These are phyloP conservation scores for Drosophila asahinai DNA, from an alignment of 1,140 invertebrate species.

Conservation along the genomic window DNA sequence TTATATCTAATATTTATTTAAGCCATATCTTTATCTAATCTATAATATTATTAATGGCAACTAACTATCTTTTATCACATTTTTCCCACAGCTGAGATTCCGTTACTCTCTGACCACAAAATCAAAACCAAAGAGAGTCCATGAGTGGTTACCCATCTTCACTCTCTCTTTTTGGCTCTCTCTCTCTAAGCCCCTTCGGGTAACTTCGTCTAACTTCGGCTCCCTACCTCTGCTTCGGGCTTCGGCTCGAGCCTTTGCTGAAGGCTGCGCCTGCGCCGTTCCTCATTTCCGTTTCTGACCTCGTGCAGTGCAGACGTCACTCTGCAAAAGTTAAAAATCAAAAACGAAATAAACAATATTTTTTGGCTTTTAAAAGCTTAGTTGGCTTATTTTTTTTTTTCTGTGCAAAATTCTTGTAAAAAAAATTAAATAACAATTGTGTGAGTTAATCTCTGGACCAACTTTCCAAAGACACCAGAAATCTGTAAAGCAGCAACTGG, in stretches of 20 bases:
- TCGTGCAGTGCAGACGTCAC: constrained; percentile 58
- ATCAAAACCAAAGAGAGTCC: constrained; percentile 22
- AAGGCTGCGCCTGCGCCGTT: constrained; percentile 32
- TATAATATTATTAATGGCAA: neutral
- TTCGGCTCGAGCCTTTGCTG: constrained; percentile 31
- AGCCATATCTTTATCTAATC: constrained; percentile 14
- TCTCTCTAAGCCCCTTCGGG: constrained; percentile 13
- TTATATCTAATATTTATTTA: no score
- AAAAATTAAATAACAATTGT: neutral
- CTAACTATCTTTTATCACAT: neutral
- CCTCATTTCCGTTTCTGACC: constrained; percentile 73
- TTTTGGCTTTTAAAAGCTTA: constrained; percentile 7
- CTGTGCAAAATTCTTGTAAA: constrained; percentile 10
- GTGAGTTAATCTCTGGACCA: neutral
- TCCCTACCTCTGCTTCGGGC: neutral
- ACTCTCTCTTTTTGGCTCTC: neutral
- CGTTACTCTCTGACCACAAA: constrained; percentile 20
- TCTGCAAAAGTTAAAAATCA: neutral
- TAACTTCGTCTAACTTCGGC: neutral
- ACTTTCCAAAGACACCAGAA: neutral
- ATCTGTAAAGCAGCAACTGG: neutral
- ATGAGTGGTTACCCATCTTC: neutral
- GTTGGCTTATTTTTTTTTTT: constrained; percentile 37
- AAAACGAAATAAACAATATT: neutral
- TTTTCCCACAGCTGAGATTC: constrained; percentile 21